Conservation (phyloP, 2,113 vertebrate species). For the Sander vitreus region DNA sequence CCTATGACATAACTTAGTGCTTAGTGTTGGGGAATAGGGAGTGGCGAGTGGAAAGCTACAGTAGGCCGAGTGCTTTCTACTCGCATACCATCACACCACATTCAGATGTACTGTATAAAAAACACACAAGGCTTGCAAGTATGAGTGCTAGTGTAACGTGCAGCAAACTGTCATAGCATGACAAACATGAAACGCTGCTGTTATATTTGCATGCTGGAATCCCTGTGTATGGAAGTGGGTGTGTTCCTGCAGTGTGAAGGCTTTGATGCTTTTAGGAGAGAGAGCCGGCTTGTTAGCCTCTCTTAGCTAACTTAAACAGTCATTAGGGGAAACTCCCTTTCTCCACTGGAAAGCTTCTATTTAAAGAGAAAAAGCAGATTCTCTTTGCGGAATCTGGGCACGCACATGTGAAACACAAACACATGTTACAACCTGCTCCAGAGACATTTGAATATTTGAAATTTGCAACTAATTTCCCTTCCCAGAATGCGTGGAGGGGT, state of each 20-base stretch:
- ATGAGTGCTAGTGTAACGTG: background rate
- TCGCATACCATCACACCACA: conserved; percentile 18
- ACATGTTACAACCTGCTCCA: conserved; percentile 13
- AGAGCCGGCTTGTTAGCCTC: background rate
- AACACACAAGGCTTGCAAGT: background rate
- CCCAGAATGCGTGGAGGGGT: background rate
- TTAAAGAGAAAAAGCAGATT: conserved; percentile 44
- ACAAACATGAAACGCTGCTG: background rate
- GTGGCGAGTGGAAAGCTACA: conserved; percentile 55
- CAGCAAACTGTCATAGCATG: background rate
- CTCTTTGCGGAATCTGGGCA: conserved; percentile 23
- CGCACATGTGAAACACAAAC: conserved; percentile 37
- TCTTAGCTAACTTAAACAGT: conserved; percentile 2
- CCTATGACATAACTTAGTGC: conserved; percentile 38
- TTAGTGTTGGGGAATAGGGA: conserved; percentile 42
- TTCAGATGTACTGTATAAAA: background rate
- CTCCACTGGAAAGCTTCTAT: conserved; percentile 47
- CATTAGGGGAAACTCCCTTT: conserved; percentile 51
- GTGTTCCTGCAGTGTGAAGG: background rate
- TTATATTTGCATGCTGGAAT: conserved; percentile 17
- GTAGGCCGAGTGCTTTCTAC: background rate
- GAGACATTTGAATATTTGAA: background rate
- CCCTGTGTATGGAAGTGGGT: conserved; percentile 36
- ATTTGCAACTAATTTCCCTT: background rate
- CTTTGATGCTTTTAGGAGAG: background rate